Evolutionary conservation across 2,797 vertebrate genomes (phyloP).

Genomic region (Numenius phaeopus): DNA sequence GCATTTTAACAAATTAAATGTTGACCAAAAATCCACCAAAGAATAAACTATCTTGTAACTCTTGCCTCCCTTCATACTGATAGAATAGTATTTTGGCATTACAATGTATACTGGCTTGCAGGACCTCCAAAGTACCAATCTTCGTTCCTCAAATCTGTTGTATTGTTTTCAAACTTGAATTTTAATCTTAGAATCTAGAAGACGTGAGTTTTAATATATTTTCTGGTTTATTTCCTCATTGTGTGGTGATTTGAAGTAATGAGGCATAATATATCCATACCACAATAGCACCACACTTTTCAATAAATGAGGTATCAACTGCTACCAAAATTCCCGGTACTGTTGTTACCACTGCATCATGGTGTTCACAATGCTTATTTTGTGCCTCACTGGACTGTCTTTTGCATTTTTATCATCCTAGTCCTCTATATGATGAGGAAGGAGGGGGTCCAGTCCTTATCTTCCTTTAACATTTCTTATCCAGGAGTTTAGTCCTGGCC

Average conservation of each 20-base stretch:
- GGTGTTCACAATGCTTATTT: background rate
- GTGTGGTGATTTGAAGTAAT: background rate
- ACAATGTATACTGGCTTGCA: background rate
- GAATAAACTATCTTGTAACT: background rate
- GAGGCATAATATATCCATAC: background rate
- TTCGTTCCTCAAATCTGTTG: background rate
- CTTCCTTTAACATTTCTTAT: background rate
- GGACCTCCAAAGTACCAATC: background rate
- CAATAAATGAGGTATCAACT: background rate
- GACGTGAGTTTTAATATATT: background rate
- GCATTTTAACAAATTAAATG: conserved; percentile 8
- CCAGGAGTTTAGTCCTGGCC: background rate
- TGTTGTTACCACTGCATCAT: background rate
- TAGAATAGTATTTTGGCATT: background rate
- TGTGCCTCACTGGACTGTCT: background rate
- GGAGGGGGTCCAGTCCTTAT: background rate
- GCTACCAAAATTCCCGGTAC: background rate
- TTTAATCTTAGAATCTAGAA: background rate
- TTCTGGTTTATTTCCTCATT: background rate
- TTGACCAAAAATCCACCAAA: background rate
- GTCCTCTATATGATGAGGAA: background rate
- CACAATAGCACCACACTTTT: background rate
- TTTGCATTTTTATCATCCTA: background rate
- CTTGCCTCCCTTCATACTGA: background rate
- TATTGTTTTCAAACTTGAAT: background rate